Conservation (phyloP, 2,797 vertebrate species). For the Florisuga fusca region DNA sequence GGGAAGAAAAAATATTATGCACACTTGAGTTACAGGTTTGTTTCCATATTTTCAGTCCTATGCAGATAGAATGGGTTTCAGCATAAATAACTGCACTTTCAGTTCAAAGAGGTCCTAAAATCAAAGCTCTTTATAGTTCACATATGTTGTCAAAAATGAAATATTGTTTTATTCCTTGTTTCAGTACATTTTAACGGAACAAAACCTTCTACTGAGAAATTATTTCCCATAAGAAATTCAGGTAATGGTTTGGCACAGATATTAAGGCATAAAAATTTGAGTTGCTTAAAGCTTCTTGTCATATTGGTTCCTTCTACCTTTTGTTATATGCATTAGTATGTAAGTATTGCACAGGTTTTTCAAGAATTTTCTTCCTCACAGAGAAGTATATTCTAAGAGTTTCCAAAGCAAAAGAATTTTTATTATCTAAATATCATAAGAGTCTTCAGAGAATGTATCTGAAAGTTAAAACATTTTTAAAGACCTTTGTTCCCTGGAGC, state of each 20-base stretch:
- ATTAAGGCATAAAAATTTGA: not conserved
- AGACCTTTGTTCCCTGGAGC: not conserved
- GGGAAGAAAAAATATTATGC: not conserved
- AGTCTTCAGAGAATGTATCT: not conserved
- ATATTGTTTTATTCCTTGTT: not conserved
- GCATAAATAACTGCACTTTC: not conserved
- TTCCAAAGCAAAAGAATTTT: not conserved
- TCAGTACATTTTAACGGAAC: not conserved
- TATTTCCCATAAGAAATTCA: not conserved
- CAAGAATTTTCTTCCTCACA: not conserved
- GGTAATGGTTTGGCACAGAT: fast-evolving
- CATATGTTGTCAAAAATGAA: not conserved
- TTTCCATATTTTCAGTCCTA: not conserved
- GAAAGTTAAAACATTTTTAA: not conserved
- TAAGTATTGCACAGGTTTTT: not conserved
- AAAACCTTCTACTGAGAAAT: not conserved
- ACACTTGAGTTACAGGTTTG: not conserved
- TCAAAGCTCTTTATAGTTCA: not conserved
- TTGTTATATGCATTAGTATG: not conserved
- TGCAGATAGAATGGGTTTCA: not conserved
- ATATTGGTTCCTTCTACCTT: not conserved
- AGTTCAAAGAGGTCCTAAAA: not conserved
- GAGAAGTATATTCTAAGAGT: not conserved
- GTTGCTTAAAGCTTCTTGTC: not conserved
- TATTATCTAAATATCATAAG: not conserved